Evolutionary conservation across 53 echinoderm and acorn worm genomes (phyloP).

Genomic region (Hippasteria phrygiana): DNA sequence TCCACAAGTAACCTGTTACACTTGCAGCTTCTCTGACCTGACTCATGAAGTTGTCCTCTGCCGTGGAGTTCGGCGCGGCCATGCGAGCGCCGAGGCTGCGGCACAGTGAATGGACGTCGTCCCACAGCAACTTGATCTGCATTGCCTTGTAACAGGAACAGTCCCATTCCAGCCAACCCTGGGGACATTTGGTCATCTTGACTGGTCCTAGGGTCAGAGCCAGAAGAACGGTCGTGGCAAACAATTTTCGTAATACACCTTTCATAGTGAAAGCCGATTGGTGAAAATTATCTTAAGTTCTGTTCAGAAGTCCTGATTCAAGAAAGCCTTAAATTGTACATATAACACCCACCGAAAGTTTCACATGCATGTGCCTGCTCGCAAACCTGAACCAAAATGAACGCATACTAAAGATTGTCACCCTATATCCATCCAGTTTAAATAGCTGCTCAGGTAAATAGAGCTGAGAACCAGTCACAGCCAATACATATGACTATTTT

Average conservation of each 20-base stretch:
- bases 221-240: background rate
- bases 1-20: background rate
- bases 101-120: background rate
- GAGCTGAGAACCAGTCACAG: too few species aligned
- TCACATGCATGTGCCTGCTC: too few species aligned
- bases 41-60: background rate
- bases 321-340: too few species aligned
- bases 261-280: background rate
- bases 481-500: too few species aligned
- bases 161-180: slow-evolving; percentile 6
- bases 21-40: background rate
- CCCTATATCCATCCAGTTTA: too few species aligned
- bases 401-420: too few species aligned
- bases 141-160: background rate
- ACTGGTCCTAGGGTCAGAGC: background rate
- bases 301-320: too few species aligned
- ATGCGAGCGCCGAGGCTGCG: background rate
- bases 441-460: too few species aligned
- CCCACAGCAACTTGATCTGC: background rate
- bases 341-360: too few species aligned
- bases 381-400: too few species aligned
- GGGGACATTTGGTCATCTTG: background rate
- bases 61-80: background rate
- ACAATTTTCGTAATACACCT: background rate
- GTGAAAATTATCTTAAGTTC: background rate